phyloP scores from a whole-genome alignment of 1,140 invertebrate genomes.

The Drosophila navojoa region DNA sequence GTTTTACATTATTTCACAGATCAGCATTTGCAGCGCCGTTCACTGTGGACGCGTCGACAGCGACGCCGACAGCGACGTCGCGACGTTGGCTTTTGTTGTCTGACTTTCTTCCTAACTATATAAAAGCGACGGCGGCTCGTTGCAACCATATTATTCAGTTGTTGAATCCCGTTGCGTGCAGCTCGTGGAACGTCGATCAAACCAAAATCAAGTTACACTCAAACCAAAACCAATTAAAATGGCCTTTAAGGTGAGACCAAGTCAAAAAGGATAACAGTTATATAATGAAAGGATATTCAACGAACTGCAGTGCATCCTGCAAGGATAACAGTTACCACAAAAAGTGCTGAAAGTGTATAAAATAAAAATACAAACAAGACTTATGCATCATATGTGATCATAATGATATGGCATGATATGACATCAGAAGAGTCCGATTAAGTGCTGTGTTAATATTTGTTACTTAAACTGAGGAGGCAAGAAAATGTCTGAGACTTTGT shows the following conservation, averaged over 20 bases:
- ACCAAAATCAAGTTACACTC: constrained; percentile 33
- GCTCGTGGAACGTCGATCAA: constrained; percentile 56
- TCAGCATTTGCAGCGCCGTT: constrained; percentile 43
- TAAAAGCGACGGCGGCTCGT: constrained; percentile 76
- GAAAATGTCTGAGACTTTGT: no score
- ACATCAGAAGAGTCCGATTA: no score
- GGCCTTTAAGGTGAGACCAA: constrained; percentile 79
- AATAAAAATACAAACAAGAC: no score
- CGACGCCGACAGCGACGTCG: constrained; percentile 15
- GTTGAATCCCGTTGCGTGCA: constrained; percentile 82
- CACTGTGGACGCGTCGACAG: constrained; percentile 27
- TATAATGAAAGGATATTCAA: constrained; percentile 46
- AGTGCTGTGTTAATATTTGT: no score
- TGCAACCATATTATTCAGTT: constrained; percentile 83
- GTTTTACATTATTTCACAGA: constrained; percentile 68
- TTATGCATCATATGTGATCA: no score
- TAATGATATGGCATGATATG: no score
- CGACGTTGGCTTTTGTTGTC: constrained; percentile 25
- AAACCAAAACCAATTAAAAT: constrained; percentile 54
- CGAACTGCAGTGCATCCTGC: constrained; percentile 7
- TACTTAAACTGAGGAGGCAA: no score
- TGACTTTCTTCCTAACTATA: constrained; percentile 84
- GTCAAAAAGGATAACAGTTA: constrained; percentile 42
- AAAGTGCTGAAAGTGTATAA: constrained; percentile 13
- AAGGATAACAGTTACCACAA: constrained; percentile 10